Percentiles rank a stretch among this genome's conserved stretches.
Evolutionary conservation across 2,888 invertebrate genomes (phyloP).

Genomic region (Drosophila peninsularis): DNA sequence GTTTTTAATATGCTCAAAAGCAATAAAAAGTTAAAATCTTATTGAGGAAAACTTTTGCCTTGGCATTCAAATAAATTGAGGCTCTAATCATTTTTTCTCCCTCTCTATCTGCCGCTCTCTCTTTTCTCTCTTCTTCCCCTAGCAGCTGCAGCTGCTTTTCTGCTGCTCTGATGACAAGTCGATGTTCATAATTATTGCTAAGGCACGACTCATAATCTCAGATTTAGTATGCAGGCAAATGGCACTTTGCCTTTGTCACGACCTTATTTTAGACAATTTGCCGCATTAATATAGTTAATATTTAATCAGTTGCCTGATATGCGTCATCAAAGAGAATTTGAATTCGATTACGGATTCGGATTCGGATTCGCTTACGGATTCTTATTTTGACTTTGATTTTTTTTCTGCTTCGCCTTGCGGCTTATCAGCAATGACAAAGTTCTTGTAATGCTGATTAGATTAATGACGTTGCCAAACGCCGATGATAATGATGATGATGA

Average conservation of each 20-base stretch:
- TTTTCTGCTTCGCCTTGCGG: not conserved
- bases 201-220: slow-evolving; percentile 3
- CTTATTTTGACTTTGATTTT: slow-evolving; percentile 17
- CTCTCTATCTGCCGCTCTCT: not conserved
- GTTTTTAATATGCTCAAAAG: not conserved
- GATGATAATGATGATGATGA: slow-evolving; percentile 24
- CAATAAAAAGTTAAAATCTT: not conserved
- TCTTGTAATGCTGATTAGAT: slow-evolving; percentile 39
- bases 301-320: slow-evolving; percentile 41
- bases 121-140: not conserved
- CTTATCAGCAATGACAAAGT: slow-evolving; percentile 46
- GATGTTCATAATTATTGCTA: not conserved
- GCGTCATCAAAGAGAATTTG: slow-evolving; percentile 38
- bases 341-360: not conserved
- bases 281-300: slow-evolving; percentile 50
- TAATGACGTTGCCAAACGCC: slow-evolving; percentile 2
- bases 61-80: slow-evolving; percentile 1
- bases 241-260: slow-evolving; percentile 34
- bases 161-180: not conserved
- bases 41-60: not conserved
- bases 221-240: not conserved
- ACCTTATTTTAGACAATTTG: slow-evolving; percentile 35
- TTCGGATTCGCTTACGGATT: not conserved
- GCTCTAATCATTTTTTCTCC: not conserved
- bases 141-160: not conserved